Conservation (phyloP, 2,113 vertebrate genomes). For the Ivindomyrus marchei region DNA sequence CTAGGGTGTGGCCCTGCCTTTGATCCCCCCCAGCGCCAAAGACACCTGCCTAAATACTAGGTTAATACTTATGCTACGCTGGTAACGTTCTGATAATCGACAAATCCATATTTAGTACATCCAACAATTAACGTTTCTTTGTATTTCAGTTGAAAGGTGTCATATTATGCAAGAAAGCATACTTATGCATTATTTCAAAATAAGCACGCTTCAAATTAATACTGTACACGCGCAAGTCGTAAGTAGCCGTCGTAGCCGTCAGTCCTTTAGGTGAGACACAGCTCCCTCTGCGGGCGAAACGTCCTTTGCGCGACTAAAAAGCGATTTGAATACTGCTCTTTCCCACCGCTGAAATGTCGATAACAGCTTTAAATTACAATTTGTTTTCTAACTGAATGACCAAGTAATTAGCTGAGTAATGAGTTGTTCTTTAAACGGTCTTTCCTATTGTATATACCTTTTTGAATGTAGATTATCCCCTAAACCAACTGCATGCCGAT, state of each 20-base stretch:
- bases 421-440: neutral
- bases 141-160: neutral
- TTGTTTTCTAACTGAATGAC: neutral
- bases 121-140: neutral
- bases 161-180: neutral
- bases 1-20: neutral
- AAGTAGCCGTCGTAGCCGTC: neutral
- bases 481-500: neutral
- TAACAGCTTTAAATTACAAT: neutral
- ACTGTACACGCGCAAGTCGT: neutral
- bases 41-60: neutral
- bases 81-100: neutral
- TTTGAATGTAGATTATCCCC: neutral
- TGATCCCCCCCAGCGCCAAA: neutral
- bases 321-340: neutral
- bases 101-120: neutral
- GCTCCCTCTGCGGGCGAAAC: neutral
- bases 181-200: neutral
- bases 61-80: neutral
- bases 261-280: neutral
- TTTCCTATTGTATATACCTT: neutral
- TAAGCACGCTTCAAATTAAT: neutral
- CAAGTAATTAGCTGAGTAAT: neutral
- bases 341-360: neutral
- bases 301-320: neutral